Evolutionary conservation across 2,113 vertebrate species (phyloP).

Genomic region (Otocyon megalotis): DNA sequence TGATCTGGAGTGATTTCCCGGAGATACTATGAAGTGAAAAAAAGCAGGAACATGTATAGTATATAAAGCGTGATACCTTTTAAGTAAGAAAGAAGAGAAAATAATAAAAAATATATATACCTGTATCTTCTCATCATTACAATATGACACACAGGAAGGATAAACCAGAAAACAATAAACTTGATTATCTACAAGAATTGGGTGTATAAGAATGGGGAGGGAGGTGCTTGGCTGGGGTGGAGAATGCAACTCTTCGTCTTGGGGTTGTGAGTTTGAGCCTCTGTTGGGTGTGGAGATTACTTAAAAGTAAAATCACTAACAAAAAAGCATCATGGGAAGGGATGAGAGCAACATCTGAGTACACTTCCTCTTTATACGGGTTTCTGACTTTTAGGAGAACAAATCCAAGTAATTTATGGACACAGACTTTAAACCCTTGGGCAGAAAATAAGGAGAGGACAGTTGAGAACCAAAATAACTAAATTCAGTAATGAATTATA

Average conservation of each 20-base stretch:
- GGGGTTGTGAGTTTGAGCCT: not conserved
- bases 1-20: not conserved
- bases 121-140: not conserved
- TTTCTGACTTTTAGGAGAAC: not conserved
- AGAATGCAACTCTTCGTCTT: not conserved
- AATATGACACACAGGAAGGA: not conserved
- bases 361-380: not conserved
- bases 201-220: not conserved
- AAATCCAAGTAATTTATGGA: not conserved
- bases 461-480: conserved; percentile 40
- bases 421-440: conserved; percentile 17
- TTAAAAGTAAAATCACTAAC: not conserved
- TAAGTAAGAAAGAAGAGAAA: not conserved
- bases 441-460: not conserved
- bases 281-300: not conserved
- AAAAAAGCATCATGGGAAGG: not conserved
- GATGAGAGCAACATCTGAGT: not conserved
- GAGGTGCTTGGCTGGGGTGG: not conserved
- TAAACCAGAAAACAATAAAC: not conserved
- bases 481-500: conserved; percentile 14
- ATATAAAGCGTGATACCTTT: not conserved
- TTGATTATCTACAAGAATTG: not conserved
- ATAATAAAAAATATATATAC: not conserved
- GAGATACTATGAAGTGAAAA: not conserved
- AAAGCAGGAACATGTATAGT: not conserved